phyloP scores from a whole-genome alignment of 2,888 invertebrate genomes.

The Caenorhabditis panamensis region DNA sequence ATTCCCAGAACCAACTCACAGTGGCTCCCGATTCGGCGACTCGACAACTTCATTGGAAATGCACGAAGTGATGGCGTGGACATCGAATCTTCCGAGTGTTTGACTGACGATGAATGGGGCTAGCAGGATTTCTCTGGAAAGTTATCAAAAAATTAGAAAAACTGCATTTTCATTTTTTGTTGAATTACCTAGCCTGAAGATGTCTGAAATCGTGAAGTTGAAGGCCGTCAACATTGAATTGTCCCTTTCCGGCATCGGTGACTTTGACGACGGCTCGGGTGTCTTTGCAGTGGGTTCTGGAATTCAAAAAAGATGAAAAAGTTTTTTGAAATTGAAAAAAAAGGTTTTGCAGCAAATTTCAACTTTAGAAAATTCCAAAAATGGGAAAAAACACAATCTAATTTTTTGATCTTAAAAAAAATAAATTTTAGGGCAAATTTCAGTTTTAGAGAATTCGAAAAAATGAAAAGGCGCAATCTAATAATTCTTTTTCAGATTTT shows the following conservation, averaged over 20 bases:
- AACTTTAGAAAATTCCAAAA: neutral
- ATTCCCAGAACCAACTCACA: conserved; percentile 17
- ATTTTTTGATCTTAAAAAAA: neutral
- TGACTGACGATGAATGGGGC: conserved; percentile 77
- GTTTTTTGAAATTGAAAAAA: neutral
- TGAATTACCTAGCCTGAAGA: conserved; percentile 72
- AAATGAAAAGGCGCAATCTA: too few species aligned
- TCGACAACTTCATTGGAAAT: conserved; percentile 51
- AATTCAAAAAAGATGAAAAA: conserved; percentile 5
- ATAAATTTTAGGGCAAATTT: too few species aligned
- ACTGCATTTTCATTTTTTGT: neutral
- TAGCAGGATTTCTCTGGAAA: conserved; percentile 75
- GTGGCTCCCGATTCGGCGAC: conserved; percentile 50
- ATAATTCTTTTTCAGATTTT: too few species aligned
- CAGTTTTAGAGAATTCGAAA: neutral
- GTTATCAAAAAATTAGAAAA: neutral
- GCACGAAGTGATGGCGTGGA: conserved; percentile 67
- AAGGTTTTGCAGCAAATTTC: neutral
- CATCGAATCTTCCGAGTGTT: conserved; percentile 75
- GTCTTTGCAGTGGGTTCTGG: conserved; percentile 72
- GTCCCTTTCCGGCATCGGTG: conserved; percentile 76
- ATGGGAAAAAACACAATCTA: neutral
- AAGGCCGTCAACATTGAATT: conserved; percentile 75
- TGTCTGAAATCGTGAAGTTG: conserved; percentile 72
- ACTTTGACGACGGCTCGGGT: conserved; percentile 73